Evolutionary conservation across 2,888 invertebrate genomes (phyloP).

Genomic region (Orchesella flavescens): DNA sequence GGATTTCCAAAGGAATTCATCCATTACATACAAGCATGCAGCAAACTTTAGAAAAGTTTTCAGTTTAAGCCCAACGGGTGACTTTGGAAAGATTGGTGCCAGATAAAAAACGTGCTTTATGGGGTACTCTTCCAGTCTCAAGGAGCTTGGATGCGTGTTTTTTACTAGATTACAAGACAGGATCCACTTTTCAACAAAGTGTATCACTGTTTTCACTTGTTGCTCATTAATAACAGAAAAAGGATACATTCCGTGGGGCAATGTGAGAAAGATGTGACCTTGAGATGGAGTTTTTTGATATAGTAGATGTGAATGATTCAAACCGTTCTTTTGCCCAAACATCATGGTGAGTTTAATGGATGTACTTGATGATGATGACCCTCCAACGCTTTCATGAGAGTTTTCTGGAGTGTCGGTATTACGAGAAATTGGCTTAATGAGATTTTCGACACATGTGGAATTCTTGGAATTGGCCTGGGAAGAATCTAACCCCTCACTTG

Average conservation of each 20-base stretch:
- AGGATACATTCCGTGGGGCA: conserved; percentile 1
- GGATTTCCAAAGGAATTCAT: conserved; percentile 17
- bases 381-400: no score
- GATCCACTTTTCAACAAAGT: conserved; percentile 13
- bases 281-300: not conserved
- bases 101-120: conserved; percentile 10
- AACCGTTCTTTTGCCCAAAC: no score
- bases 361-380: no score
- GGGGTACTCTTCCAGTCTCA: not conserved
- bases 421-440: no score
- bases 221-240: not conserved
- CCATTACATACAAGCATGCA: conserved; percentile 20
- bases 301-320: no score
- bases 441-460: no score
- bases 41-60: conserved; percentile 42
- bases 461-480: no score
- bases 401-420: no score
- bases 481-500: no score
- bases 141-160: not conserved
- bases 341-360: no score
- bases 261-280: not conserved
- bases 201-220: not conserved
- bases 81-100: not conserved
- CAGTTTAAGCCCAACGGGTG: not conserved
- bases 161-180: not conserved